phyloP scores from a whole-genome alignment of 2,797 vertebrate genomes.

The Lagorchestes hirsutus region DNA sequence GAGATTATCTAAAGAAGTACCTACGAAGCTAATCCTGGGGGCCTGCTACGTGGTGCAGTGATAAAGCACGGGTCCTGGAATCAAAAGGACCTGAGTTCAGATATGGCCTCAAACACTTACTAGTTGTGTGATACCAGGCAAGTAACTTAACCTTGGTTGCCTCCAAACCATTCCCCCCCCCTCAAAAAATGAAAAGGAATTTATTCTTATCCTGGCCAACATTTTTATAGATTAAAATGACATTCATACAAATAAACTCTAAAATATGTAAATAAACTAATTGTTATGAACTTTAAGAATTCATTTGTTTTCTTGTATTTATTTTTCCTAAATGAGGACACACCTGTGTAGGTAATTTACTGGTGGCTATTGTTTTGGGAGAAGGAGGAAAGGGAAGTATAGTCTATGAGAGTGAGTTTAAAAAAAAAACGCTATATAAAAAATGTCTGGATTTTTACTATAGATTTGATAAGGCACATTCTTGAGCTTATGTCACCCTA shows the following conservation, averaged over 20 bases:
- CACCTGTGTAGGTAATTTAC: not conserved
- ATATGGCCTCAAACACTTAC: too few relatives aligned
- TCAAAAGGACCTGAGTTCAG: too few relatives aligned
- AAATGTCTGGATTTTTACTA: conserved; percentile 21
- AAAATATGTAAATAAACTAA: not conserved
- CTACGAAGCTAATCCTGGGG: not conserved
- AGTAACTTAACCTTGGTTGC: too few relatives aligned
- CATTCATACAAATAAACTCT: not conserved
- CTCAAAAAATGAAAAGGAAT: too few relatives aligned
- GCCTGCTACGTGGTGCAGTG: too few relatives aligned
- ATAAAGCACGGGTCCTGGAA: too few relatives aligned
- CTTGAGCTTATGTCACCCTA: not conserved
- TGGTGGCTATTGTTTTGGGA: not conserved
- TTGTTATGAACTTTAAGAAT: not conserved
- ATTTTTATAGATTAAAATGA: not conserved
- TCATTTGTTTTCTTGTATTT: not conserved
- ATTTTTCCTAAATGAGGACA: not conserved
- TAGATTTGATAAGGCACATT: conserved; percentile 11
- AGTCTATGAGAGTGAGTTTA: not conserved
- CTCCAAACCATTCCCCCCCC: too few relatives aligned
- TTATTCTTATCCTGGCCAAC: not conserved
- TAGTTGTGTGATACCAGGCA: too few relatives aligned
- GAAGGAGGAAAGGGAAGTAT: conserved; percentile 7
- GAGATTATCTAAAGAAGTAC: not conserved
- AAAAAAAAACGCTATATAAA: not conserved